Base-by-base conservation (phyloP, 2,113 vertebrate genomes). In the Larimichthys polyactis region DNA sequence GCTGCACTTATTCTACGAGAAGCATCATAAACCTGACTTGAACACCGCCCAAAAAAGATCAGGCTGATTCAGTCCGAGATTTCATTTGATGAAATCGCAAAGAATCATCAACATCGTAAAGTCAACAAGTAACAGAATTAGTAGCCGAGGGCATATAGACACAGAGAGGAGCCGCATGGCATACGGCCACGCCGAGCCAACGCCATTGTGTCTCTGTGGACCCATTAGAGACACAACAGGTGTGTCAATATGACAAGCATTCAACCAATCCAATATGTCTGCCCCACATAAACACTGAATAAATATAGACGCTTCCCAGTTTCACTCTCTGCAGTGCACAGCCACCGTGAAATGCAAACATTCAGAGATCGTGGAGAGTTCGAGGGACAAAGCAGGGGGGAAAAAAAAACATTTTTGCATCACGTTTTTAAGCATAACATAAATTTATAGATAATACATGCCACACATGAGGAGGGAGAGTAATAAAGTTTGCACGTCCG, bases 221-320 rank as follows among this genome's bases (percentile, higher is more conserved):
- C 85, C 80, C 89, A 88, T 54, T 86, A 85, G 89, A 81, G 84
- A 90, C 82, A 87, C 89, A 92, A 93, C 94, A 95, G 94, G 93
- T 94, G 92, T 94, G 93, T 95, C 91, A 95, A 94, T 91, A 94
- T 71, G 78, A 90, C 86, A 83, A 71, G 90, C 87, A 87, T 87
- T 91, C 86, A 91, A 63, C 84, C 88, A 46, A 78, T 90, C 83
- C 81, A 78, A 83, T 40, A 7, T 54, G 85, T 84, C 79, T 57
- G 82, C 65, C 89, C 86, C 85, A 11, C 62, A 79, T 80, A 83
- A 92, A 83, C 92, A 80, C 82, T 80, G 90, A 89, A 85, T 73
- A 91, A 91, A 93, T 90, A 93, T 89, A 90, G 89, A 90, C 55
- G 77, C 80, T 84, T 83, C 85, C 86, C 81, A 69, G 82, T 90